Evolutionary conservation across 1,140 invertebrate species (phyloP), one percentile per base, ranked within the genome.

Genomic region (Heliconius himera): DNA sequence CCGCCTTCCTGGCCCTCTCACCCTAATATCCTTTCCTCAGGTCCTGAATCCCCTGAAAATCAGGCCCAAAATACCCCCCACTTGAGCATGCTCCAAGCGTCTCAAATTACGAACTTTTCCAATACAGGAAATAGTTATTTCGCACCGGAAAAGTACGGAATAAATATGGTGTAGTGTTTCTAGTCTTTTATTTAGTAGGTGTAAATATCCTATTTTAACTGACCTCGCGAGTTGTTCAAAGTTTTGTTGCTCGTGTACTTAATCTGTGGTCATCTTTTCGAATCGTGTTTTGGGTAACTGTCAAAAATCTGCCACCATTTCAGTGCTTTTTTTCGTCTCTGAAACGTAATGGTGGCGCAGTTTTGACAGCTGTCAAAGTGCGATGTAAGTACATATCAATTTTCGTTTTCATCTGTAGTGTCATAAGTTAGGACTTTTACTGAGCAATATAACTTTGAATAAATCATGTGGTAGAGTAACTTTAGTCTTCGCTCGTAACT

Each of bases 111-210:
- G 38, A 94, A 94, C 83, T 94, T 94, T 81, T 89, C 91, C 2
- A 94, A 94, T 73, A 80, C 91, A 1, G 90, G 91, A 2, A 94
- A 93, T 84, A 93, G 90, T 79, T 93, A 94, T 77, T 94, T 93
- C 79, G 91, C 94, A 8, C 92, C 93, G 2, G 94, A 95, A 80
- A 95, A 95, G 72, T 95, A 95, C 80, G 94, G 94, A 20, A 95
- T 95, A 51, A 95, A 95, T 88, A 95, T 95, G 95, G 94, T 95
- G 74, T 95, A 95, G 92, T 94, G 70, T 79, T 51, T 91, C 90
- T 94, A 91, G 90, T 94, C 90, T 81, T 83, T 70, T 70, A 70
- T 70, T 85, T 76, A 77, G 76, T 88, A 86, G 85, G 84, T 90
- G 86, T 90, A 88, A 81, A 87, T 88, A 86, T 85, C 78, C 36